Base-by-base conservation (phyloP, 2,888 invertebrate genomes). In the Cryptophagus acutangulus region DNA sequence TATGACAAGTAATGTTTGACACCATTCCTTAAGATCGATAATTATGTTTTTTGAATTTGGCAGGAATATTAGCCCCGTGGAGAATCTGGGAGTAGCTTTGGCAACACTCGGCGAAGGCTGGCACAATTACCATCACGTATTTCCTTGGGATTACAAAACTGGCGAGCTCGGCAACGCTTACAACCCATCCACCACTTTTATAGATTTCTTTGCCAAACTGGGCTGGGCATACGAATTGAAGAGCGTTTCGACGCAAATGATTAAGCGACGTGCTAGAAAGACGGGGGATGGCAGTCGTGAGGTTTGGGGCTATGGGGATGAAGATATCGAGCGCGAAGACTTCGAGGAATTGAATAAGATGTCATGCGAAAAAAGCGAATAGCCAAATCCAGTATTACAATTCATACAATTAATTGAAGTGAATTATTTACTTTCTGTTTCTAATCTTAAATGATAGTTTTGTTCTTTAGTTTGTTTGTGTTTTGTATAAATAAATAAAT, bases 151-250 rank as follows among this genome's bases (percentile, higher is more conserved):
- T 49, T 77, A 72, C 62, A 76, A 69, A 61, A 76, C 74, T 53
- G 79, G 65, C 56, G 79, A 75, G 67, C 45, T 70, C 38, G 69
- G 68, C n/a, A 57, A 57, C 39, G 33, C 34, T 2, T 62, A 56
- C 40, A 93, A 93, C 63, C 63, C 84, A 0, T 88, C 90, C 0
- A 88, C 90, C 0, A 74, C 73, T 0, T 84, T 91, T 54, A 89
- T 93, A 47, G 84, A 93, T 61, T 69, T 78, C 3, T 89, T 85
- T 62, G 85, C 87, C 0, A 76, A 71, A 52, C 62, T 91, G 16
- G 92, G 92, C 30, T 84, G 84, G 80, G 91, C 87, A 1, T 87
- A 84, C 61, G 89, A 89, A 61, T 70, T 86, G 71, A 79, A 83
- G 62, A 75, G 67, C n/a, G 80, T 76, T 0, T 77, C 79, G 0